Conservation (phyloP, 2,888 invertebrate species). For the Pollenia griseotomentosa region DNA sequence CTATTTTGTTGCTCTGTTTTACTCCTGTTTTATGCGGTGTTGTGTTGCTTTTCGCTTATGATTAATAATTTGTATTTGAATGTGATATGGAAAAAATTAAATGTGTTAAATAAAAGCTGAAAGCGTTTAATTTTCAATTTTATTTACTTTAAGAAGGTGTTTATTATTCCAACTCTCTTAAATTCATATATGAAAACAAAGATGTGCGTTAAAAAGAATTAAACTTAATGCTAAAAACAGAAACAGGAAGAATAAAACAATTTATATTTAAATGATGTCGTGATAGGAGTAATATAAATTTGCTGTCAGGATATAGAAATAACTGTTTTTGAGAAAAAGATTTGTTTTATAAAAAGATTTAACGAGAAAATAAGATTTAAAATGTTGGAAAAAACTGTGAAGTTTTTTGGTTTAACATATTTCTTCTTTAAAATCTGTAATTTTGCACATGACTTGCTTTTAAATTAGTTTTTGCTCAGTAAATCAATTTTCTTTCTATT, state of each 20-base stretch:
- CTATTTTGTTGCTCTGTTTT: neutral
- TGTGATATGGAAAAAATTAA: conserved; percentile 33
- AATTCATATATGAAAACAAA: neutral
- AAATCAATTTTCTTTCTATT: no score
- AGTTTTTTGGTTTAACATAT: no score
- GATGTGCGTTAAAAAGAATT: neutral
- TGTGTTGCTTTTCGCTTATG: conserved; percentile 6
- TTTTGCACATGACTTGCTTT: no score
- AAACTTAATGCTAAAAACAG: neutral
- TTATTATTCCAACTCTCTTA: conserved; percentile 11
- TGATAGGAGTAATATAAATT: neutral
- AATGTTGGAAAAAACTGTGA: no score
- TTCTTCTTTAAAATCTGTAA: no score
- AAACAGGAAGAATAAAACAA: neutral
- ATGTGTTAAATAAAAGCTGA: conserved; percentile 30
- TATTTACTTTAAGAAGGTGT: conserved; percentile 23
- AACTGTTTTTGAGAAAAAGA: no score
- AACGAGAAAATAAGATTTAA: no score
- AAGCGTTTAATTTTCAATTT: conserved; percentile 38
- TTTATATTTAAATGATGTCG: neutral
- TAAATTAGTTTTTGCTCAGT: no score
- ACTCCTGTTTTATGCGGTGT: neutral
- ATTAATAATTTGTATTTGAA: conserved; percentile 26
- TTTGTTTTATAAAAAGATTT: no score
- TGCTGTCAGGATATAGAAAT: neutral